These are phyloP conservation scores for Sciurus carolinensis DNA, from an alignment of 2,797 vertebrate genomes.

Conservation along the genomic window DNA sequence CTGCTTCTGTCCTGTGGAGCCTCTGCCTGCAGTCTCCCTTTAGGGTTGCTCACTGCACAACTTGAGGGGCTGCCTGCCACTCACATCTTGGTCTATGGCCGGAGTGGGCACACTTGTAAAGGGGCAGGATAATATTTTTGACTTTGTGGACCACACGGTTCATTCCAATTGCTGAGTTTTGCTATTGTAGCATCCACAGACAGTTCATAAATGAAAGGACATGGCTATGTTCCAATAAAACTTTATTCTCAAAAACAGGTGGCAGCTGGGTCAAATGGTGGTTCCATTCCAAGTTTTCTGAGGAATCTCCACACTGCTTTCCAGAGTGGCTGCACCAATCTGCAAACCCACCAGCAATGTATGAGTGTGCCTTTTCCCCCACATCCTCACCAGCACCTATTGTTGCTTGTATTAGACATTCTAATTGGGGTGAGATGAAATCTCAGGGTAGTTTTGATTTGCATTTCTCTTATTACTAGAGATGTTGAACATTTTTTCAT, in stretches of 20 bases:
- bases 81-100: not conserved
- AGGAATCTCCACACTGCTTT: too few relatives aligned
- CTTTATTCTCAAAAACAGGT: not conserved
- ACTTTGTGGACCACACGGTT: not conserved
- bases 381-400: too few relatives aligned
- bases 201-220: not conserved
- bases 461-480: too few relatives aligned
- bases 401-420: too few relatives aligned
- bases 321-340: too few relatives aligned
- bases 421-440: too few relatives aligned
- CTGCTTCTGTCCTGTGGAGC: not conserved
- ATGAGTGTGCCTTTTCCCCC: too few relatives aligned
- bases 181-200: not conserved
- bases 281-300: too few relatives aligned
- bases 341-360: too few relatives aligned
- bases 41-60: not conserved
- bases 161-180: not conserved
- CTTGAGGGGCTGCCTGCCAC: fast-evolving
- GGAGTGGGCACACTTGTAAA: not conserved
- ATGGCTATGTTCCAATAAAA: not conserved
- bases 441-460: too few relatives aligned
- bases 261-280: not conserved
- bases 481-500: too few relatives aligned
- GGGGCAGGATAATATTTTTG: not conserved
- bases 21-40: not conserved